Conservation (phyloP, 2,888 invertebrate genomes). For the Synanthedon myopaeformis region DNA sequence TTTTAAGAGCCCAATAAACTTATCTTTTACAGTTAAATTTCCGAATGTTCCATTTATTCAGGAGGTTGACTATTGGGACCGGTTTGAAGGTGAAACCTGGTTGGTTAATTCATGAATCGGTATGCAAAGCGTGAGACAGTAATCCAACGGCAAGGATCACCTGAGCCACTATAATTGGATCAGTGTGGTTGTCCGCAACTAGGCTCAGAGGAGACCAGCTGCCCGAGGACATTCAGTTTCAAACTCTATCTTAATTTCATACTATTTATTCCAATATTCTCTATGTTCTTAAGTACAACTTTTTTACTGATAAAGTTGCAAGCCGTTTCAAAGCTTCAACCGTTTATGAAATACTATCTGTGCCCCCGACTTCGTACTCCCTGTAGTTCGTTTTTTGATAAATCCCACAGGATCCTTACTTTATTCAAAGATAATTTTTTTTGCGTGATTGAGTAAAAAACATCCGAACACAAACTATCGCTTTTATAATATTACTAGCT, state of each 20-base stretch:
- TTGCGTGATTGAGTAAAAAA: no score
- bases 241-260: not conserved
- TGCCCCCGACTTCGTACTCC: no score
- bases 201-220: not conserved
- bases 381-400: no score
- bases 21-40: not conserved
- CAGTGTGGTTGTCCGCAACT: conserved; percentile 1
- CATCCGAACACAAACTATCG: no score
- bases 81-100: not conserved
- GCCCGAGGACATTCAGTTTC: not conserved
- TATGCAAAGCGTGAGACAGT: conserved; percentile 4
- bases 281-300: no score
- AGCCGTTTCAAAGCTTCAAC: no score
- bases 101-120: not conserved
- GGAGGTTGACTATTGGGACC: not conserved
- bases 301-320: no score
- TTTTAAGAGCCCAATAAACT: no score
- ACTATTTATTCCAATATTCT: not conserved
- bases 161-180: conserved; percentile 5
- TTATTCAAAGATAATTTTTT: no score
- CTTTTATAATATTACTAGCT: no score
- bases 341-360: no score
- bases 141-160: conserved; percentile 4
- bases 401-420: no score
- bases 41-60: conserved; percentile 1